Evolutionary conservation across 2,888 invertebrate genomes (phyloP).

Genomic region (Mamestra brassicae): DNA sequence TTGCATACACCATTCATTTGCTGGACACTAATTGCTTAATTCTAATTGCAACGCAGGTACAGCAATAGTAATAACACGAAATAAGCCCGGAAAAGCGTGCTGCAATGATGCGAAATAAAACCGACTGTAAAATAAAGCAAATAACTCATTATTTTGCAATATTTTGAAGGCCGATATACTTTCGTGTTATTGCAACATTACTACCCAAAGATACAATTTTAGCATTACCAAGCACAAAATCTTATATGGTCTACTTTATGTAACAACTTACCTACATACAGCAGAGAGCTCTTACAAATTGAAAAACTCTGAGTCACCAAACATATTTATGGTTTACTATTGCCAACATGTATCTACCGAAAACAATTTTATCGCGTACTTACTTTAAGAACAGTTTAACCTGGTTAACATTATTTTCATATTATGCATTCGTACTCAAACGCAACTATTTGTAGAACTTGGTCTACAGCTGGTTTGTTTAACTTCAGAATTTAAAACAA

Average conservation of each 20-base stretch:
- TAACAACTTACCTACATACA: slow-evolving; percentile 18
- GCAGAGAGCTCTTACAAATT: slow-evolving; percentile 10
- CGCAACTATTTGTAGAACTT: slow-evolving; percentile 29
- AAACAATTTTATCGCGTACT: slow-evolving; percentile 16
- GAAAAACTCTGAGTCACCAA: slow-evolving; percentile 30
- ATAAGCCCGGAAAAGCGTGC: slow-evolving; percentile 9
- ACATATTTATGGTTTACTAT: slow-evolving; percentile 31
- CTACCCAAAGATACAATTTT: slow-evolving; percentile 1
- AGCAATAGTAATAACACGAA: slow-evolving; percentile 4
- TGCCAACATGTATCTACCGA: slow-evolving; percentile 16
- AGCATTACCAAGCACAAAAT: neutral
- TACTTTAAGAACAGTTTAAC: slow-evolving; percentile 29
- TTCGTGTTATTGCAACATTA: slow-evolving; percentile 29
- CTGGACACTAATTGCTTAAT: neutral
- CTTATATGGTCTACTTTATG: slow-evolving; percentile 17
- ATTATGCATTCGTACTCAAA: slow-evolving; percentile 33
- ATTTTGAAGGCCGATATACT: slow-evolving; percentile 18
- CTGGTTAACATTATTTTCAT: slow-evolving; percentile 21
- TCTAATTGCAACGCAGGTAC: slow-evolving; percentile 1
- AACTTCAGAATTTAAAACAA: slow-evolving; percentile 23
- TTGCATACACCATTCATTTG: neutral
- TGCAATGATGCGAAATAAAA: slow-evolving; percentile 28
- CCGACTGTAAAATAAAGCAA: slow-evolving; percentile 14
- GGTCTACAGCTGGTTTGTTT: slow-evolving; percentile 21
- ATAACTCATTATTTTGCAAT: slow-evolving; percentile 25